Evolutionary conservation across 2,888 invertebrate species (phyloP), one percentile per base, ranked within the genome.

Genomic region (Oeneis ivallda): DNA sequence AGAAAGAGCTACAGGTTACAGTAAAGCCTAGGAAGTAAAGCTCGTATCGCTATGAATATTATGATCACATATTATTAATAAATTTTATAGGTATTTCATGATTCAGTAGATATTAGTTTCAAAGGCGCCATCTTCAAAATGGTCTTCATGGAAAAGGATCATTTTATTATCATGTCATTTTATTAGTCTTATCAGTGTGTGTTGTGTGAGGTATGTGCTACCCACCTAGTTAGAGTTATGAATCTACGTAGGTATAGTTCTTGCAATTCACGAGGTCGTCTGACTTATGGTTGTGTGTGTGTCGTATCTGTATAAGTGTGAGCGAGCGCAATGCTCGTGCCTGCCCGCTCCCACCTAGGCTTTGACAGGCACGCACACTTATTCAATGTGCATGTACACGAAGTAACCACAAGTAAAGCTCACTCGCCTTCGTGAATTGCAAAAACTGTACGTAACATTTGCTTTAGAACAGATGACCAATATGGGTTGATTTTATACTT

Each of bases 1-100:
- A 66, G 67, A 62, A 63, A 70, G 68, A 62, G 66, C 64, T 69
- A 70, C 59, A 68, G 65, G 66, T 65, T 67, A 70, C 59, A 67
- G 70, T 73, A 83, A 89, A 88, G 89, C 89, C 82, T 85, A 88
- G 80, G 81, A 82, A 86, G 83, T 86, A 82, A 90, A 91, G 90
- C 91, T 90, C 91, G 85, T 87, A 83, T 79, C 79, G 82, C 81
- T 83, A 82, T 81, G 79, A 79, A 72, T 74, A 71, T 75, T 74
- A 71, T 74, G 75, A 78, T 78, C 76, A 80, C 78, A 81, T 75
- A 73, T 26, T 71, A 63, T 11, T 3, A 49, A 19, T 7, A 2
- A 19, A 49, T 19, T 70, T 71, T 73, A 65, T 64, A 66, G 53
- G 64, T 70, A n/a, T 52, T 67, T 34, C 45, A 41, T 9, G 19